phyloP scores from a whole-genome alignment of 2,797 vertebrate species.

The Ceryle rudis region DNA sequence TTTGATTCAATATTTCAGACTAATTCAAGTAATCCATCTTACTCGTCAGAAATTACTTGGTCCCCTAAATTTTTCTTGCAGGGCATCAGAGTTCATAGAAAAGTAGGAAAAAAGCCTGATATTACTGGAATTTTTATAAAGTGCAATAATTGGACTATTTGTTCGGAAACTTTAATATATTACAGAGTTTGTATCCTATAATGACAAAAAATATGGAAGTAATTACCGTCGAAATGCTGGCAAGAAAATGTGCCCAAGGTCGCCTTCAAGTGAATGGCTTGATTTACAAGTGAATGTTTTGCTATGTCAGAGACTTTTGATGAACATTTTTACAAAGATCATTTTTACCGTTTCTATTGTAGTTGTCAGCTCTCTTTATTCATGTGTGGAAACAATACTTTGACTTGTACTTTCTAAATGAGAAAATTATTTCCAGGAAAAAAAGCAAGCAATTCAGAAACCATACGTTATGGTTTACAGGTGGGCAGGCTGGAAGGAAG shows the following conservation, averaged over 20 bases:
- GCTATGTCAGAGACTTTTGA: conserved; percentile 78
- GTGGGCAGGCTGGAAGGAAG: conserved; percentile 28
- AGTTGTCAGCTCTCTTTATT: conserved; percentile 61
- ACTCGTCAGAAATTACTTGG: conserved; percentile 10
- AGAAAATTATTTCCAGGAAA: conserved; percentile 52
- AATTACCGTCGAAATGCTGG: conserved; percentile 49
- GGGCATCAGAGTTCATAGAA: conserved; percentile 47
- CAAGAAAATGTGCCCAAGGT: conserved; percentile 33
- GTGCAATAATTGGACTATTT: conserved; percentile 78
- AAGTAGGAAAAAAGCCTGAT: conserved; percentile 75
- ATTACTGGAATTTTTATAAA: conserved; percentile 72
- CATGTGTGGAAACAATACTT: conserved; percentile 64
- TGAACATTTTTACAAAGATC: conserved; percentile 76
- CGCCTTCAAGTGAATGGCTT: conserved; percentile 46
- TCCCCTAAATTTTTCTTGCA: conserved; percentile 56
- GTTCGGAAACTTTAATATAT: conserved; percentile 72
- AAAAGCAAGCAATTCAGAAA: conserved; percentile 50
- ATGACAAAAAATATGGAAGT: conserved; percentile 38
- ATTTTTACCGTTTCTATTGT: conserved; percentile 80
- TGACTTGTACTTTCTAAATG: conserved; percentile 64
- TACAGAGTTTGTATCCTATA: conserved; percentile 64
- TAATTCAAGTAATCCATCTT: not conserved
- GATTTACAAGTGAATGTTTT: conserved; percentile 79
- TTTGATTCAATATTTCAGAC: conserved; percentile 49
- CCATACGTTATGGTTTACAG: conserved; percentile 4